Conservation (phyloP, 2,888 invertebrate species). For the Cybosia mesomella region DNA sequence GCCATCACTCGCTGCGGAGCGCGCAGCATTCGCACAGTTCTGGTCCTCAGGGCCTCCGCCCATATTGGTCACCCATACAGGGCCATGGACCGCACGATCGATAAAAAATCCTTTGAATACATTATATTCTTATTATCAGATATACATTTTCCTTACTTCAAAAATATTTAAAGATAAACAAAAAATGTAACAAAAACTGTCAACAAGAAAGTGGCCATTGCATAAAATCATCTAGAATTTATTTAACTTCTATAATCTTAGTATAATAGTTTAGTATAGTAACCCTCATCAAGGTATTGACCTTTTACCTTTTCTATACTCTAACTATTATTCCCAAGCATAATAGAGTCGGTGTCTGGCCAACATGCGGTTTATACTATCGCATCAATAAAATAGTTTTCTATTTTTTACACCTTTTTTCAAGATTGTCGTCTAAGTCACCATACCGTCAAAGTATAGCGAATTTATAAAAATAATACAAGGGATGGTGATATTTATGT, state of each 20-base stretch:
- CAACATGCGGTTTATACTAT: neutral
- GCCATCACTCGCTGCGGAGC: no score
- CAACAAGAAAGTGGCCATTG: neutral
- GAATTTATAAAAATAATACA: neutral
- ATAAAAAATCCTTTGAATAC: no score
- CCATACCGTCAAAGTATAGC: neutral
- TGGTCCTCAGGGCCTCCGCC: no score
- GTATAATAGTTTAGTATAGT: neutral
- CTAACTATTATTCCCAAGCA: neutral
- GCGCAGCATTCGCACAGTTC: no score
- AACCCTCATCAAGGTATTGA: neutral
- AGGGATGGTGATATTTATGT: neutral
- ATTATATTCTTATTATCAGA: neutral
- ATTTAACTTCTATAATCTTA: neutral
- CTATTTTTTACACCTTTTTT: conserved; percentile 1
- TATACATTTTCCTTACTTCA: neutral
- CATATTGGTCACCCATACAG: no score
- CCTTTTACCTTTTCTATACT: neutral
- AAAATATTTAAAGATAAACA: neutral
- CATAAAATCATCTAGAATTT: neutral
- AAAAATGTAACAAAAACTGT: neutral
- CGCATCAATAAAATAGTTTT: neutral
- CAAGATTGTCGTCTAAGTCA: neutral
- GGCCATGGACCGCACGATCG: no score
- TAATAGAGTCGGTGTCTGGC: conserved; percentile 2